Evolutionary conservation across 2,888 invertebrate species (phyloP).

Genomic region (Hanleya hanleyi): DNA sequence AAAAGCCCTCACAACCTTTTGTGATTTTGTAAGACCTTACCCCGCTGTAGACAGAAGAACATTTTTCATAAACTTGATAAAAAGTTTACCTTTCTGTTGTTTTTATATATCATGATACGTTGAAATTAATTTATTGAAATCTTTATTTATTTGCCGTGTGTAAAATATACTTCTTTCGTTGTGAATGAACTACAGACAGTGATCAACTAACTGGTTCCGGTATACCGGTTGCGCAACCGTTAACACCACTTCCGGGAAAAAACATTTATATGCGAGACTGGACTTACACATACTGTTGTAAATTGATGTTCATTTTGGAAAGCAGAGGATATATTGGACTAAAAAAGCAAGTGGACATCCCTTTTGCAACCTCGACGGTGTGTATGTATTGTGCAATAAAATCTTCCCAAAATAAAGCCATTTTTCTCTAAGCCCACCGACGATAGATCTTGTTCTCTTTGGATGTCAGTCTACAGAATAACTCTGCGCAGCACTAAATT

Average conservation of each 20-base stretch:
- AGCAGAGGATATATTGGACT: slow-evolving; percentile 1
- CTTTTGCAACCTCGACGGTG: slow-evolving; percentile 9
- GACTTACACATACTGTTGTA: slow-evolving; percentile 4
- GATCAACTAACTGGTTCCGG: slow-evolving; percentile 30
- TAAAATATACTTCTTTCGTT: slow-evolving; percentile 9
- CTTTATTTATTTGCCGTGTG: slow-evolving; percentile 11
- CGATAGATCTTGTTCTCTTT: too few relatives aligned
- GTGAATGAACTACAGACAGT: background rate
- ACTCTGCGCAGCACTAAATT: too few relatives aligned
- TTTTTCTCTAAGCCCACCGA: too few relatives aligned
- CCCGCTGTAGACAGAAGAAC: background rate
- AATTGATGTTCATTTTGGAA: slow-evolving; percentile 4
- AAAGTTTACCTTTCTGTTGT: background rate
- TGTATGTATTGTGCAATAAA: slow-evolving; percentile 6
- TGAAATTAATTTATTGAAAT: slow-evolving; percentile 7
- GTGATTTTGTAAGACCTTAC: slow-evolving; percentile 8
- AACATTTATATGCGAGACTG: background rate
- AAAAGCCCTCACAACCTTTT: background rate
- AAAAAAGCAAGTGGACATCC: slow-evolving; percentile 2
- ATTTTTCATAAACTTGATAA: background rate
- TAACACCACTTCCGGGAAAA: slow-evolving; percentile 35
- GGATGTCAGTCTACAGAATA: too few relatives aligned
- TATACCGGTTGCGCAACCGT: slow-evolving; percentile 44
- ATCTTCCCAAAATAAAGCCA: background rate
- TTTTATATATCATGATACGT: background rate